Evolutionary conservation across 2,888 invertebrate species (phyloP).

Genomic region (Caenorhabditis zanzibari): DNA sequence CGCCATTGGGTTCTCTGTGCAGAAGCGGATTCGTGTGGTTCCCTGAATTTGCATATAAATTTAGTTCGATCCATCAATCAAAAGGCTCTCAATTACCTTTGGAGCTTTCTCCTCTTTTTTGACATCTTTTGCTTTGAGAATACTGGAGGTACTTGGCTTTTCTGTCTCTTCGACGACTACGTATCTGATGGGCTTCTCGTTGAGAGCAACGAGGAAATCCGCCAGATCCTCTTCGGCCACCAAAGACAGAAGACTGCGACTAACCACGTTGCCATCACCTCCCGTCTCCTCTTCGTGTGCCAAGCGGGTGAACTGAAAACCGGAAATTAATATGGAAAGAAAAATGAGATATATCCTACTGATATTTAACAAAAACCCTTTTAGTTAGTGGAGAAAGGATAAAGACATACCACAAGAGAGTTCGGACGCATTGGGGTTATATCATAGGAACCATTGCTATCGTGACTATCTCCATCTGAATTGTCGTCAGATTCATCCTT

Average conservation of each 20-base stretch:
- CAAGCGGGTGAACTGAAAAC: constrained; percentile 61
- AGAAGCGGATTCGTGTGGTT: constrained; percentile 61
- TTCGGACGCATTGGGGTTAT: constrained; percentile 62
- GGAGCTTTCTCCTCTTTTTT: constrained; percentile 40
- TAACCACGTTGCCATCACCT: constrained; percentile 64
- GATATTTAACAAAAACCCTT: too few relatives aligned
- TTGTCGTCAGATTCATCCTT: constrained; percentile 65
- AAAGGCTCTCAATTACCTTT: constrained; percentile 15
- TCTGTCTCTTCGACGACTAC: constrained; percentile 58
- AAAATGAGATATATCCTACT: too few relatives aligned
- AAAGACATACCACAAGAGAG: constrained; percentile 50
- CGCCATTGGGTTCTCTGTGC: constrained; percentile 59
- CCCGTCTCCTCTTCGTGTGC: constrained; percentile 63
- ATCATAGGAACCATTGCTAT: constrained; percentile 63
- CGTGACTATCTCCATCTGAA: constrained; percentile 57
- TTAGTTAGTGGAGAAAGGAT: neutral
- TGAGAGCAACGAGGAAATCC: constrained; percentile 63
- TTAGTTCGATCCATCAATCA: neutral
- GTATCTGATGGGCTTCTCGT: constrained; percentile 62
- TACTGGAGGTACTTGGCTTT: constrained; percentile 63
- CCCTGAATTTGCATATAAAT: constrained; percentile 23
- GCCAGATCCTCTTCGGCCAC: constrained; percentile 66
- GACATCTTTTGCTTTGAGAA: constrained; percentile 46
- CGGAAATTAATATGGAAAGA: neutral
- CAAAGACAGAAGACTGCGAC: constrained; percentile 59